Evolutionary conservation across 2,797 vertebrate species (phyloP).

Genomic region (Holocentrus rufus): DNA sequence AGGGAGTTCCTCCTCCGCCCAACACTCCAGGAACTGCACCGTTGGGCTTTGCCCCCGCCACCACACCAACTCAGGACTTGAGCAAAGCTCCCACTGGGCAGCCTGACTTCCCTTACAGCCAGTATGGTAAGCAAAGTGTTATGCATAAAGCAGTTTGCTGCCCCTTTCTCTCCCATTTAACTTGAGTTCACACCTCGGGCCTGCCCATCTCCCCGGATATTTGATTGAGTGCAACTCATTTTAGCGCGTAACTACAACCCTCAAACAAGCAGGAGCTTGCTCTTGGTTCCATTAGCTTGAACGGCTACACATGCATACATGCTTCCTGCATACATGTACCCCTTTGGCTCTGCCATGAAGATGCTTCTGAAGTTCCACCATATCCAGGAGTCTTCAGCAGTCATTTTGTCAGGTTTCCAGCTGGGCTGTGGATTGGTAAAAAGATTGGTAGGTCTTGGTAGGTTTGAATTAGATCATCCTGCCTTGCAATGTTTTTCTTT

Average conservation of each 20-base stretch:
- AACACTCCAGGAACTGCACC: constrained; percentile 92
- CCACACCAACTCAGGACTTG: constrained; percentile 97
- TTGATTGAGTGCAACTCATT: constrained; percentile 54
- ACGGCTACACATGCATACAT: constrained; percentile 75
- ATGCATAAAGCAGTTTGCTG: constrained; percentile 49
- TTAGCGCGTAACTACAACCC: constrained; percentile 50
- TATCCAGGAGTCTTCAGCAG: constrained; percentile 59
- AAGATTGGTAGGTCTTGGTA: constrained; percentile 68
- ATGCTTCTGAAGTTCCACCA: constrained; percentile 60
- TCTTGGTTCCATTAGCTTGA: constrained; percentile 74
- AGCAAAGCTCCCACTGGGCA: constrained; percentile 96
- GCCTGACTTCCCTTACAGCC: constrained; percentile 96
- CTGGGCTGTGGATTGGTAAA: constrained; percentile 60
- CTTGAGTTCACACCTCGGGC: constrained; percentile 37
- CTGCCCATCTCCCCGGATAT: constrained; percentile 53
- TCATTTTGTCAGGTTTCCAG: constrained; percentile 63
- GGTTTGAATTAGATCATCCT: constrained; percentile 88
- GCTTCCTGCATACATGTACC: constrained; percentile 72
- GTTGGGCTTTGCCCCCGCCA: constrained; percentile 93
- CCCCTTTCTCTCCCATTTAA: constrained; percentile 51
- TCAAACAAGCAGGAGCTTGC: constrained; percentile 68
- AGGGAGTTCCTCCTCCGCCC: constrained; percentile 93
- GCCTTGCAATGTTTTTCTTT: constrained; percentile 77
- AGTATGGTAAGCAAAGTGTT: constrained; percentile 92
- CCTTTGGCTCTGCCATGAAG: constrained; percentile 59